Evolutionary conservation across 2,888 invertebrate genomes (phyloP), one percentile per base, ranked within the genome.

Genomic region (Pollenia griseotomentosa): DNA sequence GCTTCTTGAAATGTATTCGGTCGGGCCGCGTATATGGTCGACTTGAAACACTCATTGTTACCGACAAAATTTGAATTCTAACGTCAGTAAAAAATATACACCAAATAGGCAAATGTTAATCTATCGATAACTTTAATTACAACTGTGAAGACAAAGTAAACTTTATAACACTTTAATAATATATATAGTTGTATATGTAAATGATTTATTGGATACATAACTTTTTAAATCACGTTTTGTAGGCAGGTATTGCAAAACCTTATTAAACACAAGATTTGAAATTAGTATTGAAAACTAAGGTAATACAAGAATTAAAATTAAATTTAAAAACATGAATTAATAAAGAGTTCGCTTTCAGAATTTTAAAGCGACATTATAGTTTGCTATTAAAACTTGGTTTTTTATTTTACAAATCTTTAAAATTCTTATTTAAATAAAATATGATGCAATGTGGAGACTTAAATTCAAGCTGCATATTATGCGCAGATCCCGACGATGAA

Each of bases 281-380:
- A 33, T 0, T 2, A 33, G 2, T 33, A 33, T 33, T 33, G 3
- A 70, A 70, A 70, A 53, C 23, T n/a, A 70, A 70, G 40, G 23
- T 53, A 51, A 12, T 12, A n/a, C 40, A 33, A 33, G 9, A 53
- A 51, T 40, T n/a, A 33, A 53, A 19, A 53, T 16, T 55, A n/a
- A 23, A 12, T 53, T 53, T n/a, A 19, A 33, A n/a, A 8, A 53
- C 2, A 70, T n/a, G 3, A 40, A 53, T 23, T 68, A 48, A 46
- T 68, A 68, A 51, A 63, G 12, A 40, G 33, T 63, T 63, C 63
- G 63, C n/a, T 33, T 33, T 40, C 14, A 63, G 63, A 63, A 63
- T 63, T 63, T 63, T 63, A 63, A 63, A 63, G 63, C 63, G 63
- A 42, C 63, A 42, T 40, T 11, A 14, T 12, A 63, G 40, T 14